Percentiles rank a stretch among this genome's conserved stretches.
Evolutionary conservation across 2,888 invertebrate genomes (phyloP).

Genomic region (Gastracanthus pulcherrimus): DNA sequence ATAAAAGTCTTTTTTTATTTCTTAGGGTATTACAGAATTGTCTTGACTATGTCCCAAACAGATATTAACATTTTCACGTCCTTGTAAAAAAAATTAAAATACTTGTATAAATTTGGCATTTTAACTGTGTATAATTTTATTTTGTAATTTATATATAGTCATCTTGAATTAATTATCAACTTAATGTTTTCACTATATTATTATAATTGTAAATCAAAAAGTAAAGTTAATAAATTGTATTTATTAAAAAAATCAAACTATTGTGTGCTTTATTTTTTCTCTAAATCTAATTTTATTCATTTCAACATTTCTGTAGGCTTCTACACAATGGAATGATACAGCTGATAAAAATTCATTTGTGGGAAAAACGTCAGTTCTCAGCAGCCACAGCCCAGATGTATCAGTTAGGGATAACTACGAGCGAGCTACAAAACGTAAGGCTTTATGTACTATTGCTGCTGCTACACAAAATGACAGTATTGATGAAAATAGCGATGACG

Average conservation of each 20-base stretch:
- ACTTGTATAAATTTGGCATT: background rate
- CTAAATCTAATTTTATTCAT: conserved; percentile 64
- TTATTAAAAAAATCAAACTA: conserved; percentile 64
- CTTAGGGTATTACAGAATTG: too few species aligned
- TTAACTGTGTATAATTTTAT: background rate
- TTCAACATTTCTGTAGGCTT: conserved; percentile 69
- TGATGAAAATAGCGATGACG: conserved; percentile 61
- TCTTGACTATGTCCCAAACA: too few species aligned
- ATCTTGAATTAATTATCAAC: background rate
- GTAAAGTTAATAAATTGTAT: conserved; percentile 70
- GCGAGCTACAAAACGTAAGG: conserved; percentile 64
- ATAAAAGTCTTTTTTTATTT: too few species aligned
- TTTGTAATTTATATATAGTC: background rate
- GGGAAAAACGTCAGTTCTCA: conserved; percentile 32
- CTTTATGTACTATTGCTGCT: conserved; percentile 39
- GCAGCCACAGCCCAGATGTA: conserved; percentile 30
- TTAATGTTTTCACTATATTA: background rate
- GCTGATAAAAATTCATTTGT: conserved; percentile 61
- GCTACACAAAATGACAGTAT: conserved; percentile 34
- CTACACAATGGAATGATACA: conserved; percentile 58
- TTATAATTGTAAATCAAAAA: conserved; percentile 18
- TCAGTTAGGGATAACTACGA: conserved; percentile 51
- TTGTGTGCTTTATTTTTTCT: conserved; percentile 65
- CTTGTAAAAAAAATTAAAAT: too few species aligned
- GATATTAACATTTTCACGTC: too few species aligned